Evolutionary conservation across 1,140 invertebrate genomes (phyloP).

Genomic region (Euborellia annulipes): DNA sequence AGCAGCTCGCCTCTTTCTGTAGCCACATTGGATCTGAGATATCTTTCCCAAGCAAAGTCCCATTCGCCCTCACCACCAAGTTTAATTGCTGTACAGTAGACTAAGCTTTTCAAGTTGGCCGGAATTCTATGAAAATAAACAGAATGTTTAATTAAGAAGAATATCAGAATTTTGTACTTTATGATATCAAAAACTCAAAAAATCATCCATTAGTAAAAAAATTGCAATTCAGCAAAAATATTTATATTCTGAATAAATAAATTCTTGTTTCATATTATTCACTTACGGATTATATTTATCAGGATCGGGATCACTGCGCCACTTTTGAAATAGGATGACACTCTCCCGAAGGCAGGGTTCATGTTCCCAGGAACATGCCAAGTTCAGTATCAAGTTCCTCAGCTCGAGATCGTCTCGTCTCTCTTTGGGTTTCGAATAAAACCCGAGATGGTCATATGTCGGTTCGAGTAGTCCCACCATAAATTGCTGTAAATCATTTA

Average conservation of each 20-base stretch:
- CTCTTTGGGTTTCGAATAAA: conserved; percentile 39
- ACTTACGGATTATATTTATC: conserved; percentile 56
- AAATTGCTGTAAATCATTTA: conserved; percentile 45
- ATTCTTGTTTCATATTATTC: too few relatives aligned
- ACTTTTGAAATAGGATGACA: conserved; percentile 48
- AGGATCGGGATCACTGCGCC: conserved; percentile 47
- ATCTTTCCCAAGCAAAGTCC: conserved; percentile 69
- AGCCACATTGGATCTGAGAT: conserved; percentile 50
- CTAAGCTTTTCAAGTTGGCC: conserved; percentile 57
- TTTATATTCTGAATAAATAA: too few relatives aligned
- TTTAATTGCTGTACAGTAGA: conserved; percentile 72
- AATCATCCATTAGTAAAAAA: not conserved
- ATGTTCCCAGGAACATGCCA: conserved; percentile 42
- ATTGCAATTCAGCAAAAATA: not conserved
- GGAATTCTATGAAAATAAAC: conserved; percentile 43
- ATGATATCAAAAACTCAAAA: not conserved
- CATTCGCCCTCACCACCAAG: conserved; percentile 65
- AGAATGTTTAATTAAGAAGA: conserved; percentile 11
- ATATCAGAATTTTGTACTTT: conserved; percentile 1
- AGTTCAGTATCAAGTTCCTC: too few relatives aligned
- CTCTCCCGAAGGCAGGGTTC: conserved; percentile 50
- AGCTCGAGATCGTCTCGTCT: too few relatives aligned
- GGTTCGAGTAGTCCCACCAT: conserved; percentile 41
- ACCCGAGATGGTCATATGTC: conserved; percentile 48
- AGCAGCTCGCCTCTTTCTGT: conserved; percentile 60